A percentile compares a stretch with the other conserved stretches of the same genome.
Evolutionary conservation across 2,797 vertebrate species (phyloP).

Genomic region (Ambastaia sidthimunki): DNA sequence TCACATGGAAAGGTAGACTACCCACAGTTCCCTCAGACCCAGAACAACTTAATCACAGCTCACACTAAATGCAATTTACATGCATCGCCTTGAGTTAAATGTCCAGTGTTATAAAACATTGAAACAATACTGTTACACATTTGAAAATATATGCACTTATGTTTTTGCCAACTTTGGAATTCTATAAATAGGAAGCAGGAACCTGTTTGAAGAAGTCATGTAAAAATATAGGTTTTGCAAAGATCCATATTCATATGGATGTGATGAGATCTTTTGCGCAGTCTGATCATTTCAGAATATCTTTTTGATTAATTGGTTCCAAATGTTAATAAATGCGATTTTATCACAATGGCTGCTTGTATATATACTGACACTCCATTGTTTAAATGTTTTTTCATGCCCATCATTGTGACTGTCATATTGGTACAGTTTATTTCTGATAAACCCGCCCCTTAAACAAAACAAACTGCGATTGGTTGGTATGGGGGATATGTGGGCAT

Average conservation of each 20-base stretch:
- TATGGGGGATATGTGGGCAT: background rate
- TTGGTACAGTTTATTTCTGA: no score
- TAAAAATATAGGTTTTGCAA: background rate
- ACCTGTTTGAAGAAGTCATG: constrained; percentile 29
- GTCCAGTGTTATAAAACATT: constrained; percentile 16
- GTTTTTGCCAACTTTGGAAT: background rate
- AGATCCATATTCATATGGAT: constrained; percentile 43
- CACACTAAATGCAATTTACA: constrained; percentile 35
- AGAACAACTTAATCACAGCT: constrained; percentile 24
- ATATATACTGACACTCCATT: background rate
- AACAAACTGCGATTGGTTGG: background rate
- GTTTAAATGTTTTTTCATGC: background rate
- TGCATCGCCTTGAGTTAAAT: constrained; percentile 24
- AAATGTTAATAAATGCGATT: constrained; percentile 14
- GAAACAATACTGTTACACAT: background rate
- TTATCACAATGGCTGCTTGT: background rate
- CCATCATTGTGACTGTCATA: background rate
- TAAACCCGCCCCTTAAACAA: background rate
- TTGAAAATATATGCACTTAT: background rate
- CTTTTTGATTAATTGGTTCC: constrained; percentile 27
- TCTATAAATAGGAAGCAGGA: constrained; percentile 9
- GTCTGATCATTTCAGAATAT: constrained; percentile 29
- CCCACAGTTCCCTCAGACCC: constrained; percentile 54
- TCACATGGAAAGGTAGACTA: constrained; percentile 74
- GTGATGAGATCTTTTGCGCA: constrained; percentile 1